Base-by-base conservation (phyloP, 2,113 vertebrate species). In the Clarias macrocephalus region DNA sequence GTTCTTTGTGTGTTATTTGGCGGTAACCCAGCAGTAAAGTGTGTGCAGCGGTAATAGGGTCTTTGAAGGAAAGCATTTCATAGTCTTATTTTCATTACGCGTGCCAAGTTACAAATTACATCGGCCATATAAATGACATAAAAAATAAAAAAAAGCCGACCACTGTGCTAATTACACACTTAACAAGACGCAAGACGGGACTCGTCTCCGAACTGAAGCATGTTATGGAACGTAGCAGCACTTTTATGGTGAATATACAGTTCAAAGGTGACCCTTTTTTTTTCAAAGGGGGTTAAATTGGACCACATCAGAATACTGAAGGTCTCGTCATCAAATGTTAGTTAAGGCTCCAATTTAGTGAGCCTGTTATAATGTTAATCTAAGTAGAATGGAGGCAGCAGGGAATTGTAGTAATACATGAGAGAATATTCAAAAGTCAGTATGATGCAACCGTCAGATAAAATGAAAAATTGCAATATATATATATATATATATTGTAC, bases 61-160 rank as follows among this genome's bases (percentile, higher is more conserved):
- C 48, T 63, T 83, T 73, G 13, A 80, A 57, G 80, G 68, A 72
- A 76, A 83, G 70, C 52, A 25, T 65, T 33, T 75, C 65, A 28
- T 30, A 37, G 33, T 28, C 15, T 33, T 59, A 15, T 60, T 86
- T 83, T 83, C 60, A 79, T 83, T 30, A 54, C 15, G 7, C 66
- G 42, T 75, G 62, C 9, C 65, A 80, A 80, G 56, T 28, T 80
- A n/a, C 18, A 57, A 77, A 86, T 54, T 77, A 28, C 62, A 60
- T 86, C 30, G 52, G 30, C 66, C 85, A 63, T 82, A 65, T 33
- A 23, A 30, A 19, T 70, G 70, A 54, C 84, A 70, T 83, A 54
- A 66, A 63, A 25, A 52, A 59, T 5, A 42, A 3, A 4, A 75
- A 23, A 52, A 23, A 77, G 5, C 52, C 54, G 5, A 56, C 57